Conservation (phyloP, 2,888 invertebrate genomes). For the Microchrysa polita region DNA sequence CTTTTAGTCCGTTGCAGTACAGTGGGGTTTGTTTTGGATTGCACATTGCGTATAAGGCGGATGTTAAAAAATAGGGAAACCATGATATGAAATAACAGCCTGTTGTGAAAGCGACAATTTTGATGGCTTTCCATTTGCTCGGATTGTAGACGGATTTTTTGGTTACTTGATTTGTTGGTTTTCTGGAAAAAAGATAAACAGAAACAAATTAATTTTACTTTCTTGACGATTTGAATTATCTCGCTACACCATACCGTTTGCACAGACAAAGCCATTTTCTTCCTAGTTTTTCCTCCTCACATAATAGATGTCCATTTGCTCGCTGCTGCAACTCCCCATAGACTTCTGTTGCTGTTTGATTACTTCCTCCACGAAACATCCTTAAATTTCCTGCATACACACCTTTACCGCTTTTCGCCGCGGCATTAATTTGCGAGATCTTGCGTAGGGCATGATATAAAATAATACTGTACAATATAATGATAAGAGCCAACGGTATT, state of each 20-base stretch:
- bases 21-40: constrained; percentile 65
- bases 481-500: constrained; percentile 65
- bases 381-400: constrained; percentile 58
- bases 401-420: constrained; percentile 61
- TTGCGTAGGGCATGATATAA: constrained; percentile 69
- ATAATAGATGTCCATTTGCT: not conserved
- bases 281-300: not conserved
- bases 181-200: constrained; percentile 4
- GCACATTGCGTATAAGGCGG: constrained; percentile 68
- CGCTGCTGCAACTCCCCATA: no score
- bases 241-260: not conserved
- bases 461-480: constrained; percentile 69
- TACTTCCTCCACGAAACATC: constrained; percentile 54
- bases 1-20: constrained; percentile 66
- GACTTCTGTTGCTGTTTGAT: no score
- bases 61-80: constrained; percentile 71
- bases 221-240: not conserved
- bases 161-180: constrained; percentile 5
- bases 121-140: constrained; percentile 71
- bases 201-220: not conserved
- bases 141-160: constrained; percentile 58
- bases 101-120: constrained; percentile 71
- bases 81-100: constrained; percentile 71
- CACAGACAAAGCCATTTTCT: constrained; percentile 7
- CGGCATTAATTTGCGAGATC: constrained; percentile 65